Evolutionary conservation across 2,113 vertebrate genomes (phyloP).

Genomic region (Elgaria multicarinata): DNA sequence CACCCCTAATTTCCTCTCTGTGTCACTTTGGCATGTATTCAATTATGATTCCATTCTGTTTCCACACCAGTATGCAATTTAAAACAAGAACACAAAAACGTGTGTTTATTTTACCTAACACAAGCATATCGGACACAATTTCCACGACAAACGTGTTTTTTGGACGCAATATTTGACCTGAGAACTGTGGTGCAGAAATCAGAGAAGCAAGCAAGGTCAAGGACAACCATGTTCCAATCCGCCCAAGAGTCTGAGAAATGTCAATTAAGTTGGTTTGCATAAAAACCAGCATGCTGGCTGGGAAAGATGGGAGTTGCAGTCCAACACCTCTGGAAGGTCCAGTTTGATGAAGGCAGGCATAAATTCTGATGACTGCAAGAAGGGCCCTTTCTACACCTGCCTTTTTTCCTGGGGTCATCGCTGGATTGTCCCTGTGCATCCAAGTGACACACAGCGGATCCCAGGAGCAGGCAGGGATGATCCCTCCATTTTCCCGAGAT

Average conservation of each 20-base stretch:
- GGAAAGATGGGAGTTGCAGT: too few species aligned
- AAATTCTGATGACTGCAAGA: not conserved
- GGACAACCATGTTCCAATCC: not conserved
- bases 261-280: not conserved
- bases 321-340: not conserved
- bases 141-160: not conserved
- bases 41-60: not conserved
- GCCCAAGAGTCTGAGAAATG: not conserved
- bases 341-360: not conserved
- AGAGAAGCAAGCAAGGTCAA: not conserved
- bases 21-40: not conserved
- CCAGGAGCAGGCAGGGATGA: too few species aligned
- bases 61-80: not conserved
- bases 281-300: not conserved
- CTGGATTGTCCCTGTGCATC: too few species aligned
- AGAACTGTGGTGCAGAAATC: not conserved
- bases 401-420: too few species aligned
- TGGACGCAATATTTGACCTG: not conserved
- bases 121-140: not conserved
- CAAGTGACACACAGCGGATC: too few species aligned
- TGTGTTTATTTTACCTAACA: not conserved
- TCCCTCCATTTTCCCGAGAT: too few species aligned
- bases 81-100: not conserved
- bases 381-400: too few species aligned
- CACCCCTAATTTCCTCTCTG: not conserved